Evolutionary conservation across 2,888 invertebrate genomes (phyloP).

Genomic region (Miltochrista miniata): DNA sequence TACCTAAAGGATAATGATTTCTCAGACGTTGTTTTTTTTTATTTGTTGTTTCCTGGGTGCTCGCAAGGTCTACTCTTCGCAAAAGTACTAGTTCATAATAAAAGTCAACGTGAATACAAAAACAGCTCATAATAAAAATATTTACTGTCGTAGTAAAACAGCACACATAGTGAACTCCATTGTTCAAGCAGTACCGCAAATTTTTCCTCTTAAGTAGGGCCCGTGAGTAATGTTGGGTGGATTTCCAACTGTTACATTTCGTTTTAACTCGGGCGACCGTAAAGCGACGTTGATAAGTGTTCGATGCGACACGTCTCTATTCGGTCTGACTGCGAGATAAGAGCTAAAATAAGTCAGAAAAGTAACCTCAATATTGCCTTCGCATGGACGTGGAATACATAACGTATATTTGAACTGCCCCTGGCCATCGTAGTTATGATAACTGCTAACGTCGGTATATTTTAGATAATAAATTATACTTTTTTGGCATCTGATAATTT

Average conservation of each 20-base stretch:
- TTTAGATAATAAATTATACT: too few species aligned
- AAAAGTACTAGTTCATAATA: too few species aligned
- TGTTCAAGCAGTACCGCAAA: conserved; percentile 60
- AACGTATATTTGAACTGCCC: conserved; percentile 23
- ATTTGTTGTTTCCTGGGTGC: too few species aligned
- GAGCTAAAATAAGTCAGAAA: conserved; percentile 52
- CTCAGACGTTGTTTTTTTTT: too few species aligned
- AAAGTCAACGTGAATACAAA: too few species aligned
- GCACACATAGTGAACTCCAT: conserved; percentile 47
- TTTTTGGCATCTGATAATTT: background rate
- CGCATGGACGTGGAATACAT: conserved; percentile 26
- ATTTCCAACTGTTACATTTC: conserved; percentile 59
- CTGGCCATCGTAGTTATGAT: background rate
- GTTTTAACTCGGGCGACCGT: conserved; percentile 62
- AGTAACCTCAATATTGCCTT: conserved; percentile 43
- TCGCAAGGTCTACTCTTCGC: too few species aligned
- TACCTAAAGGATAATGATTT: too few species aligned
- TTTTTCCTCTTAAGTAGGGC: conserved; percentile 65
- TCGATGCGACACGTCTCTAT: conserved; percentile 64
- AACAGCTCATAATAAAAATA: too few species aligned
- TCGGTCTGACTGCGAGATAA: conserved; percentile 58
- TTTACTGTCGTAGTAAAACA: too few species aligned
- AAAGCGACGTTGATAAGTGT: conserved; percentile 70
- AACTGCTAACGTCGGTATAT: too few species aligned
- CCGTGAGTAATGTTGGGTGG: conserved; percentile 63